Base-by-base conservation (phyloP, 2,888 invertebrate species). In the Drymonia ruficornis region DNA sequence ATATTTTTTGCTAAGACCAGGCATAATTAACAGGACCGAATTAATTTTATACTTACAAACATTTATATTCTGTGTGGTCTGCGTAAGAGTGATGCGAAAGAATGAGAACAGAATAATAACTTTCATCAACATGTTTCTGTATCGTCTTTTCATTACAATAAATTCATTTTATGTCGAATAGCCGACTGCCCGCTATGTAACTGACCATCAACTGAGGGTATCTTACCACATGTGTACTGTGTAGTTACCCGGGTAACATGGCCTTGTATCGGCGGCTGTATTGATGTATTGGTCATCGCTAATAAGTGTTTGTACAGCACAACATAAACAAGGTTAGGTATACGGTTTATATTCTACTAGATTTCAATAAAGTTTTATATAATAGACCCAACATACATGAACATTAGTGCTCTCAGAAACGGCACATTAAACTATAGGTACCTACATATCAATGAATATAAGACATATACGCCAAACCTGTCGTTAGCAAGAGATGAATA, bases 51-150 rank as follows among this genome's bases (percentile, higher is more conserved):
- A 95, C 96, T 95, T 94, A 96, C 96, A 93, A 74, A 96, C 94
- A 79, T 95, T 95, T 59, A 96, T 95, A 80, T 95, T 96, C 83
- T 96, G 96, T 54, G 95, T 95, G 0, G 95, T 95, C 86, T 96
- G 96, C 29, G 87, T 83, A 54, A 78, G 57, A 36, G 74, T 65
- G 53, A 64, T 56, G 42, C 63, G 57, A 61, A 83, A 55, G 12
- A 79, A 72, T 55, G 72, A 75, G 54, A 81, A 69, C 38, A 83
- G 58, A 56, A 81, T 29, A 16, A 83, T 69, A 54, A 78, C 46
- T n/a, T 61, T 57, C 53, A 74, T 44, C 40, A 59, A 70, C 78
- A 80, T 81, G 34, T 59, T 62, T 36, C 36, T 43, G 4, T 46
- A 45, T 36, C 15, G 48, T 52, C 59, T 47, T 52, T 47, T 42